Evolutionary conservation across 2,113 vertebrate species (phyloP), one percentile per base, ranked within the genome.

Genomic region (Austrofundulus limnaeus): DNA sequence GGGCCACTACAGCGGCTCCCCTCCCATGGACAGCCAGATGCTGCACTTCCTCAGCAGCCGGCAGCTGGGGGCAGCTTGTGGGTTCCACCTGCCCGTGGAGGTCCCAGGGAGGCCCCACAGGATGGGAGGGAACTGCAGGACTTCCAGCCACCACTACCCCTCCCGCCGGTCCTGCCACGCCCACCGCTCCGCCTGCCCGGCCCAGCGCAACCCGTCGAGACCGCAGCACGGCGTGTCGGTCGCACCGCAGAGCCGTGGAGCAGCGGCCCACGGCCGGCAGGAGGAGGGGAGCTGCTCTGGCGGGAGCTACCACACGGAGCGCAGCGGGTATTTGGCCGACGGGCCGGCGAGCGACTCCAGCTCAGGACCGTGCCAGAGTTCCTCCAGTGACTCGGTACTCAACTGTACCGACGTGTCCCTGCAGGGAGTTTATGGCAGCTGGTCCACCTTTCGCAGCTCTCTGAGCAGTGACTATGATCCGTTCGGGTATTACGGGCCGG

Each of bases 391-490:
- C 90, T 98, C 96, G 0, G 91, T 98, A 67, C 85, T 98, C 66
- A 98, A 98, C 84, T 99, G 96, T 84, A 98, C 97, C 0, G 96
- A 98, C 0, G 13, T 98, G 72, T 98, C 97, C 63, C 91, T 98
- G 61, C 96, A 96, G 79, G 96, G 96, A 23, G 92, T 97, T 69
- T 96, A 98, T 0, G 97, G 97, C 81, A 98, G 97, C 92, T 95
- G 95, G 72, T 98, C 97, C 70, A 98, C 96, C 0, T 96, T 97
- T 88, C 96, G 93, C 55, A 98, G 97, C 88, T 98, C 97, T 24
- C 92, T 98, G 77, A 99, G 96, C 87, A 98, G 96, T 1, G 97
- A 98, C 87, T 97, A 95, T 0, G 96, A 98, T 56, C 95, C 96
- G 0, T 93, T 96, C 0, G 93, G 95, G 25, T 98, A 95, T 86